Evolutionary conservation across 2,888 invertebrate genomes (phyloP).

Genomic region (Chironomus riparius): DNA sequence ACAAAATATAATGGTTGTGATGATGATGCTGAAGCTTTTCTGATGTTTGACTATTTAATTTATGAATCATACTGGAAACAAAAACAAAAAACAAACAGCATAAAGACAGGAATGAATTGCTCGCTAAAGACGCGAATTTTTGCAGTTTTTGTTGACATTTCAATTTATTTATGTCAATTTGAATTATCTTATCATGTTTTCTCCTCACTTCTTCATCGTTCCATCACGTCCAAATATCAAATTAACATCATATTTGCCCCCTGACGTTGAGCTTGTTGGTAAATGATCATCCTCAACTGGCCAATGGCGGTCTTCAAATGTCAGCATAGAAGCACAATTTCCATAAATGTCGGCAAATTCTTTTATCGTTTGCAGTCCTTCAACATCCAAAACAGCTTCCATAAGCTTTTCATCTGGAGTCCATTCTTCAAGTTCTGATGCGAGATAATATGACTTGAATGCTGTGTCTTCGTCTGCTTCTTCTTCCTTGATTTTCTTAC

Average conservation of each 20-base stretch:
- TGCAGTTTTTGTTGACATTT: not conserved
- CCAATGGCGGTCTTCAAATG: slow-evolving; percentile 35
- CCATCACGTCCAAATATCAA: slow-evolving; percentile 33
- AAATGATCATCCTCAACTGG: slow-evolving; percentile 35
- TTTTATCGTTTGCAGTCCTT: slow-evolving; percentile 15
- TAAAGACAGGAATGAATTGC: no score
- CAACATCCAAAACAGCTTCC: slow-evolving; percentile 20
- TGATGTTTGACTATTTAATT: no score
- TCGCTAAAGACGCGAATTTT: not conserved
- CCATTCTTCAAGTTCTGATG: slow-evolving; percentile 15
- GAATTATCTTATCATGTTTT: slow-evolving; percentile 3
- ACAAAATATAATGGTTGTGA: no score
- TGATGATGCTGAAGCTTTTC: no score
- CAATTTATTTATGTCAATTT: slow-evolving; percentile 15
- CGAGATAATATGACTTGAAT: slow-evolving; percentile 16
- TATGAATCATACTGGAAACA: no score
- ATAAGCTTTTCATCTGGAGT: slow-evolving; percentile 26
- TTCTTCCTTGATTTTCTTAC: slow-evolving; percentile 20
- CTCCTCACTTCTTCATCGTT: not conserved
- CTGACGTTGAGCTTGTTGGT: slow-evolving; percentile 34
- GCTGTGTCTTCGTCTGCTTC: slow-evolving; percentile 16
- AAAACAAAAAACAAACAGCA: no score
- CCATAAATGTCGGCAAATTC: slow-evolving; percentile 23
- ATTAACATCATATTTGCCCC: slow-evolving; percentile 37
- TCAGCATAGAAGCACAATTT: slow-evolving; percentile 28